phyloP scores from a whole-genome alignment of 2,797 vertebrate species.

The Pipistrellus kuhlii region DNA sequence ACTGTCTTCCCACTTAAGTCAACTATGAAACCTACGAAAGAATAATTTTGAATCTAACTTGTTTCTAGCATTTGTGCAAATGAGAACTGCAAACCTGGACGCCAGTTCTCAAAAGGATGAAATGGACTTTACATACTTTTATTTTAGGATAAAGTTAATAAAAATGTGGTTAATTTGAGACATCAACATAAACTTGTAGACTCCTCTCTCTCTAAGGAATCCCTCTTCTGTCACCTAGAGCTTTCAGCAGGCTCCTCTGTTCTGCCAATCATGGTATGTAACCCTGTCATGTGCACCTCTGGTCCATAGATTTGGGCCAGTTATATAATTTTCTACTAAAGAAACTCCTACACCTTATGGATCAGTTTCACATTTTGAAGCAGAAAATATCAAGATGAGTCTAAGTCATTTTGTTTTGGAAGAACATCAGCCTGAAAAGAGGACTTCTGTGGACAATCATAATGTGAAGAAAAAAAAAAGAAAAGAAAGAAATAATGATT shows the following conservation, averaged over 20 bases:
- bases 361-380: neutral
- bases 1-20: neutral
- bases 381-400: neutral
- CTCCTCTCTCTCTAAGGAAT: neutral
- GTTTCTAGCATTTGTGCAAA: too few relatives aligned
- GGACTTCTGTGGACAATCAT: neutral
- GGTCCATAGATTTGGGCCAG: neutral
- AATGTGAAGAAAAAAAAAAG: slow-evolving; percentile 3
- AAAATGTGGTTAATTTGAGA: neutral
- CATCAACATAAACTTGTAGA: neutral
- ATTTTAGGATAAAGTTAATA: slow-evolving; percentile 3
- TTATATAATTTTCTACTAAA: neutral
- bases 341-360: neutral
- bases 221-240: neutral
- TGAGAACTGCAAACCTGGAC: neutral
- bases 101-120: neutral
- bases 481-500: neutral
- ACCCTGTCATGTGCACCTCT: neutral
- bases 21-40: neutral
- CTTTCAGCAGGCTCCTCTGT: neutral
- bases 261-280: neutral
- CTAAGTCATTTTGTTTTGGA: neutral
- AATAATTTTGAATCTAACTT: too few relatives aligned
- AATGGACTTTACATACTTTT: neutral
- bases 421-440: neutral